Percentiles rank a stretch among this genome's conserved stretches.
Conservation (phyloP, 2,113 vertebrate species). For the Pollimyrus isidori region DNA sequence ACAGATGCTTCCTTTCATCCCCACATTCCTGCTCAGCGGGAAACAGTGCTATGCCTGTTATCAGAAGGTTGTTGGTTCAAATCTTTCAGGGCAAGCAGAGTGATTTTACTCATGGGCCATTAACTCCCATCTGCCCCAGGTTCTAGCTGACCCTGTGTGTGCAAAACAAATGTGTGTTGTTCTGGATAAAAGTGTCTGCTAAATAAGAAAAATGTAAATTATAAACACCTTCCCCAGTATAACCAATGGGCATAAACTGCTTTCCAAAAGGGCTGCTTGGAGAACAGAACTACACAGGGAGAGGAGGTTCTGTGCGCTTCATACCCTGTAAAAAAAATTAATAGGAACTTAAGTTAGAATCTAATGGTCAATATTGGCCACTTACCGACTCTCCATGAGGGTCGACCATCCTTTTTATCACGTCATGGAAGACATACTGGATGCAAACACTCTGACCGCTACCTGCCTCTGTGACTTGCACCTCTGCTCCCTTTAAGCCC, state of each 20-base stretch:
- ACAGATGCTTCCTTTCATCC: background rate
- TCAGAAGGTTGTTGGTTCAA: background rate
- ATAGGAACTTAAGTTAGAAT: background rate
- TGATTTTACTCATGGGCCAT: background rate
- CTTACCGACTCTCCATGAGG: constrained; percentile 18
- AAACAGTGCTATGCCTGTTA: background rate
- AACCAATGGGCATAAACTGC: background rate
- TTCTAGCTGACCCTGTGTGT: background rate
- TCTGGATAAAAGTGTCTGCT: background rate
- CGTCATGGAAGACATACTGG: constrained; percentile 36
- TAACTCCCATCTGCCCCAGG: background rate
- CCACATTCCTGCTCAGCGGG: background rate
- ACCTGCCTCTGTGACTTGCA: constrained; percentile 43
- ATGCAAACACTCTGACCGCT: constrained; percentile 48
- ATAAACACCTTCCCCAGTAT: background rate
- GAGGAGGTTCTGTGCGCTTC: background rate
- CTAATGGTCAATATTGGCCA: too few species aligned
- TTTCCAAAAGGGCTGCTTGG: background rate
- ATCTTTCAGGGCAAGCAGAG: background rate
- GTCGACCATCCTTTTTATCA: background rate
- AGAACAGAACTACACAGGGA: background rate
- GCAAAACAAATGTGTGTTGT: background rate
- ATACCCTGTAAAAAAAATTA: background rate
- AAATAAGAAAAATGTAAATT: background rate
- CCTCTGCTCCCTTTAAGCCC: constrained; percentile 29